phyloP scores from a whole-genome alignment of 2,797 vertebrate species.

The Okamejei kenojei region DNA sequence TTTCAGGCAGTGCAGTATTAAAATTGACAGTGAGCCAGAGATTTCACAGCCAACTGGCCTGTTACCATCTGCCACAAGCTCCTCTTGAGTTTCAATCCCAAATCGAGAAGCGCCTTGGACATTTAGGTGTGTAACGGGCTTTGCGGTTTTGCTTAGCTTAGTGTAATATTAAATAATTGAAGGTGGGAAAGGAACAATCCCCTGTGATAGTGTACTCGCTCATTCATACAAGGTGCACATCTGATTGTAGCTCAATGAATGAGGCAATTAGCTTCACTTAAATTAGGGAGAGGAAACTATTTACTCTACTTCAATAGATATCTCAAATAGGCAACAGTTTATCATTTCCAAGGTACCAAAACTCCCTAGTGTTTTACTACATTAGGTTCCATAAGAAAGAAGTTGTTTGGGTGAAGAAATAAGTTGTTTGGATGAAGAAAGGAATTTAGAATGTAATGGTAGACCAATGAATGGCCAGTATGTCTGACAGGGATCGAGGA shows the following conservation, averaged over 20 bases:
- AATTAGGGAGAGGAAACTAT: background rate
- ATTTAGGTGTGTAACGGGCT: background rate
- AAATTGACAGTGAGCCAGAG: background rate
- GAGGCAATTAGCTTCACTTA: background rate
- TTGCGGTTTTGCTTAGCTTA: background rate
- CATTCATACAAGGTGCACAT: background rate
- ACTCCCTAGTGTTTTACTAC: background rate
- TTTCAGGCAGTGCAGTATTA: background rate
- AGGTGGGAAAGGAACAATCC: background rate
- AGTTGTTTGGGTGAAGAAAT: background rate
- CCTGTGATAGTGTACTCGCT: background rate
- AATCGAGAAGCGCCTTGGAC: background rate
- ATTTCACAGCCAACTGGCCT: background rate
- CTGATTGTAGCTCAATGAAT: background rate
- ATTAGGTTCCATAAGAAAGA: background rate
- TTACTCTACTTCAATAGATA: background rate
- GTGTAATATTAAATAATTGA: background rate
- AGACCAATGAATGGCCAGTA: too few species aligned
- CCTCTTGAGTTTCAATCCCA: background rate
- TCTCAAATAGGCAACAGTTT: background rate
- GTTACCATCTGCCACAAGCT: background rate
- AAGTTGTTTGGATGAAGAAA: background rate
- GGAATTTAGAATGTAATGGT: background rate
- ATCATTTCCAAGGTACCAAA: background rate
- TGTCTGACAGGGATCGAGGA: background rate